Conservation (phyloP, 2,113 vertebrate species). For the cattle (Bos taurus) region ARS-UCD2.0 NC_037345.1:30411001-30411500, state of each 20-base stretch:
- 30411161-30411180: not conserved
- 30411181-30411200: not conserved
- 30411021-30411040: not conserved
- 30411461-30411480: not conserved
- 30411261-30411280: not conserved
- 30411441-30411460: not conserved
- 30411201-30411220: not conserved
- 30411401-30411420: not conserved
- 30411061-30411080: not conserved
- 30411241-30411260: not conserved
- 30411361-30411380: not conserved
- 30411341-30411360: not conserved
- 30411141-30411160: not conserved
- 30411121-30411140: not conserved
- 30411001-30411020: not conserved
- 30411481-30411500: too few relatives aligned
- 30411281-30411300: not conserved
- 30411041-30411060: rapidly evolving
- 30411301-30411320: not conserved
- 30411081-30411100: not conserved
- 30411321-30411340: not conserved
- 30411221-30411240: not conserved
- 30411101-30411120: not conserved
- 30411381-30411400: not conserved
- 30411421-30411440: not conserved